Evolutionary conservation across 2,113 vertebrate species (phyloP), one percentile per base, ranked within the genome.

Genomic region (Channa argus): DNA sequence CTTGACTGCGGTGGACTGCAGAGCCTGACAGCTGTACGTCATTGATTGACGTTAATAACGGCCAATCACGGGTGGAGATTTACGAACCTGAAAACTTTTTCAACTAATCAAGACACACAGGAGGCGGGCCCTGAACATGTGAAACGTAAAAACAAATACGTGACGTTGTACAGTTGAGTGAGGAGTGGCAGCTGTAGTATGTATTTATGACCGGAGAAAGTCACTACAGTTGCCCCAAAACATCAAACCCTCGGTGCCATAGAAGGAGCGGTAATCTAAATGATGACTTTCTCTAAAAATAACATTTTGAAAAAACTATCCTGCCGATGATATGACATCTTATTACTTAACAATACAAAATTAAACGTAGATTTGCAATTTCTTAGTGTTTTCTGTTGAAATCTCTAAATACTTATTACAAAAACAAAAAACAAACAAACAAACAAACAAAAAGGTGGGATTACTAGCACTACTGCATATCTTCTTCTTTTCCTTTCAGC

Each of bases 121-220:
- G 71, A 43, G 12, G 8, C 5, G 45, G 43, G 52, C 3, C 10
- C 14, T n/a, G 43, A 60, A 44, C 86, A 88, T 70, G 87, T 88
- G 86, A 89, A 52, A 71, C 81, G 62, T 51, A 46, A 89, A 92
- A 91, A 92, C 84, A 90, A 90, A 89, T 83, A 52, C 34, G 34
- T 76, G 87, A 87, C 52, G 77, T 36, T 49, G 66, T 36, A n/a
- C 50, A 8, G 60, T 50, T 55, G 54, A 66, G 67, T 34, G 39
- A 63, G 66, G 78, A 63, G 64, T 79, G 56, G 64, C 63, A 69
- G 38, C 39, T 45, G 39, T 53, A 33, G 49, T 13, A 7, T 2
- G 12, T 36, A 8, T 37, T 38, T 5, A 33, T 9, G 6, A 38
- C 37, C 2, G 15, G 34, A 12, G 2, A 52, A 51, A 45, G n/a